Percentiles rank a stretch among this genome's conserved stretches.
phyloP scores from a whole-genome alignment of 2,888 invertebrate species.

The Spialia ferax region DNA sequence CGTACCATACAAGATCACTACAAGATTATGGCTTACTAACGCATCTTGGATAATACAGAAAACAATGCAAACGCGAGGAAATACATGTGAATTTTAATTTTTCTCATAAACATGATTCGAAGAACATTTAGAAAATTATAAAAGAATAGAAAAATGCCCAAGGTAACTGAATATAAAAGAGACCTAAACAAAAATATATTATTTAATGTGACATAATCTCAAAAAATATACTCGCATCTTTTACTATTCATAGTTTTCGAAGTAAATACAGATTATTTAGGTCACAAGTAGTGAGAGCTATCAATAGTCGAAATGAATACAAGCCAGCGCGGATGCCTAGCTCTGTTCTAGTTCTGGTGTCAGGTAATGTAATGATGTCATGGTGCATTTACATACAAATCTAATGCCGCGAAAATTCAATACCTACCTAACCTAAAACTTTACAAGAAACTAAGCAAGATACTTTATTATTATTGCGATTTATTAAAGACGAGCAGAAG shows the following conservation, averaged over 20 bases:
- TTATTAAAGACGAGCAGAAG: too few relatives aligned
- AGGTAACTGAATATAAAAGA: background rate
- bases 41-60: too few relatives aligned
- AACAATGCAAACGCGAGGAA: too few relatives aligned
- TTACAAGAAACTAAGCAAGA: too few relatives aligned
- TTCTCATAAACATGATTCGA: too few relatives aligned
- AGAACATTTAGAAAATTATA: too few relatives aligned
- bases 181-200: background rate
- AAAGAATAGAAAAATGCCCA: background rate
- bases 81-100: too few relatives aligned
- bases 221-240: conserved; percentile 2
- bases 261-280: background rate
- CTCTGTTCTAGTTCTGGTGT: background rate
- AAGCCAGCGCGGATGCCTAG: background rate
- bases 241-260: background rate
- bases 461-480: too few relatives aligned
- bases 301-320: background rate
- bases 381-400: background rate
- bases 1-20: too few relatives aligned
- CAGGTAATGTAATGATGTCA: background rate
- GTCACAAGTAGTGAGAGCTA: background rate
- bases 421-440: too few relatives aligned
- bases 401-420: too few relatives aligned
- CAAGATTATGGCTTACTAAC: too few relatives aligned
- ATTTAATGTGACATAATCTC: background rate